A percentile compares a stretch with the other conserved stretches of the same genome.
Conservation (phyloP, 2,113 vertebrate genomes). For the Laticauda colubrina region DNA sequence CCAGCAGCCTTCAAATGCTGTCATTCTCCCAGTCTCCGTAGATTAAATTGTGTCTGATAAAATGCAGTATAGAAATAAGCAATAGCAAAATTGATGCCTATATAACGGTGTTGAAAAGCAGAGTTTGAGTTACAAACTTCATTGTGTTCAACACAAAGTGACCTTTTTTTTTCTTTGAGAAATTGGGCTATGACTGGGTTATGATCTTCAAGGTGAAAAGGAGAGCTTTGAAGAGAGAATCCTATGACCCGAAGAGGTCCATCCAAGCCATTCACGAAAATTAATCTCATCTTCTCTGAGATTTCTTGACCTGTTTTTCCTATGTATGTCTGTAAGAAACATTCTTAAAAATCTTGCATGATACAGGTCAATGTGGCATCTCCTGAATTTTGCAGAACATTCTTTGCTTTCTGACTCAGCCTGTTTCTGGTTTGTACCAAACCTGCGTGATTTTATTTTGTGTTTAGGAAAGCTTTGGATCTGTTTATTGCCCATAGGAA, state of each 20-base stretch:
- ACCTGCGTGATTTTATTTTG: not conserved
- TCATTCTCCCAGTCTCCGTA: not conserved
- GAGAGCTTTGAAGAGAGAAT: not conserved
- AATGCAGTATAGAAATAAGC: not conserved
- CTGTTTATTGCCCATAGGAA: slow-evolving; percentile 38
- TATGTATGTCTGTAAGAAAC: not conserved
- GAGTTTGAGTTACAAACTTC: not conserved
- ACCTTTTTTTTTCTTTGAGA: not conserved
- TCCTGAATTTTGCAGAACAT: not conserved
- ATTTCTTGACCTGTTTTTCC: not conserved
- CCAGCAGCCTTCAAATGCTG: not conserved
- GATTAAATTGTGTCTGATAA: not conserved
- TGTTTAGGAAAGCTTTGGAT: slow-evolving; percentile 18
- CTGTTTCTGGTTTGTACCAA: not conserved
- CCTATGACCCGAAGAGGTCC: not conserved
- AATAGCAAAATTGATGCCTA: not conserved
- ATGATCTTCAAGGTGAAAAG: not conserved
- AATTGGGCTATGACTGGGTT: not conserved
- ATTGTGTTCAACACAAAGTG: slow-evolving; percentile 3
- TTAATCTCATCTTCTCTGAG: not conserved
- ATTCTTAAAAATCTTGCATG: not conserved
- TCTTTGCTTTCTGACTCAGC: not conserved
- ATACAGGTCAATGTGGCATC: not conserved
- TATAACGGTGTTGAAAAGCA: not conserved
- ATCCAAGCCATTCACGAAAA: not conserved